Base-by-base conservation (phyloP, 2,888 invertebrate species). In the Pristionchus japonicus region DNA sequence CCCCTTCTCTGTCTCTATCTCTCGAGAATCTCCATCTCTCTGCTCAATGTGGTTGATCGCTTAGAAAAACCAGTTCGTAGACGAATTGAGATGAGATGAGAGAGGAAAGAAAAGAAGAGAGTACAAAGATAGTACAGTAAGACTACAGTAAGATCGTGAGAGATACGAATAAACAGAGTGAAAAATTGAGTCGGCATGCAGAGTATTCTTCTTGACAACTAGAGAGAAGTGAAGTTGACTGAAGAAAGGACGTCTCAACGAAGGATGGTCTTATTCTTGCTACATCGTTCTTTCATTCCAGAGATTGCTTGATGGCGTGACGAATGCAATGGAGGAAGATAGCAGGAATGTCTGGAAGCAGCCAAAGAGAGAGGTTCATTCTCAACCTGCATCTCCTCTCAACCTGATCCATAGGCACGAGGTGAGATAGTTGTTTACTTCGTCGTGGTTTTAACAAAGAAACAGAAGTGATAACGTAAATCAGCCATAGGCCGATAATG, bases 271-370 rank as follows among this genome's bases (percentile, higher is more conserved):
- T 23, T 57, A 13, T 57, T 57, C 4, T 37, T 37, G 15, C 37
- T n/a, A 37, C 11, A n/a, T 64, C 20, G 27, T 13, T 9, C 23
- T 4, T 70, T 37, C 31, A 67, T 77, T 77, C 40, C 77, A 77
- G 77, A 77, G 43, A 77, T 47, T 77, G 34, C 77, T 77, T 9
- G 43, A 77, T 11, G 77, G 77, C 47, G 77, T 77, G n/a, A 77
- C 77, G 9, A 43, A 17, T 11, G 77, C 6, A 15, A 40, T 77
- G 77, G 77, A 77, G 17, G 77, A 77, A 15, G 40, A 47, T 23
- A 27, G 77, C 20, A 70, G 70, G 37, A 20, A 31, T 3, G 15
- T 31, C 31, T 37, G 70, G 70, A 70, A 37, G 23, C 70, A 70
- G 23, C 43, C 77, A 20, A 77, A 43, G 43, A n/a, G 13, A 9